Base-by-base conservation (phyloP, 2,888 invertebrate species). In the Girardia tigrina region DNA sequence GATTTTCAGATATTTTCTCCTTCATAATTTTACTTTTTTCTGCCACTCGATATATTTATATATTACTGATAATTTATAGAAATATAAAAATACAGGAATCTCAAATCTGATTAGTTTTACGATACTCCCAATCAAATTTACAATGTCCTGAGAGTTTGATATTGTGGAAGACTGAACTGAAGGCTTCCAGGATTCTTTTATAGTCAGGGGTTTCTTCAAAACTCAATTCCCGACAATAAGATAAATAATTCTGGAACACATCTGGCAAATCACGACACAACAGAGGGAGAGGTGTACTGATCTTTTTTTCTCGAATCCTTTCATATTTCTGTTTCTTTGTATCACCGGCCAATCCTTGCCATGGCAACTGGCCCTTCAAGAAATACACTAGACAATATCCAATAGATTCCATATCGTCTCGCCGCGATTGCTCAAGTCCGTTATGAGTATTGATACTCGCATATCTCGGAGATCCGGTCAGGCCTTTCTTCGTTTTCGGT, bases 341-440 rank as follows among this genome's bases (percentile, higher is more conserved):
- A 6, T 56, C 56, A 56, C 56, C 56, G 23, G n/a, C 56, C 2
- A 56, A 16, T 12, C 56, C 56, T 16, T 56, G 56, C 56, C 56
- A 56, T 56, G 56, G 56, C n/a, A 56, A n/a, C 56, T 56, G 56
- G n/a, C 56, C 20, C 23, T 56, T 56, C 6, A 56, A 23, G 56
- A 56, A 56, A 56, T 56, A 56, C 20, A 56, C n/a, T 12, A 56
- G n/a, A 56, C 56, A 56, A 16, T 56, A 56, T 16, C 20, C 56
- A 8, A 56, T 56, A 56, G 56, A 56, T 56, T 56, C 56, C 56
- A 56, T 56, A n/a, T 56, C 56, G 23, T 56, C 56, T n/a, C 56
- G 4, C 8, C 56, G 56, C 4, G 56, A 56, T 16, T 56, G 56
- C 23, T 56, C 56, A 23, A 8, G 23, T 4, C 56, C 56, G 23